Evolutionary conservation across 2,888 invertebrate genomes (phyloP).

Genomic region (Hirtodrosophila cameraria): DNA sequence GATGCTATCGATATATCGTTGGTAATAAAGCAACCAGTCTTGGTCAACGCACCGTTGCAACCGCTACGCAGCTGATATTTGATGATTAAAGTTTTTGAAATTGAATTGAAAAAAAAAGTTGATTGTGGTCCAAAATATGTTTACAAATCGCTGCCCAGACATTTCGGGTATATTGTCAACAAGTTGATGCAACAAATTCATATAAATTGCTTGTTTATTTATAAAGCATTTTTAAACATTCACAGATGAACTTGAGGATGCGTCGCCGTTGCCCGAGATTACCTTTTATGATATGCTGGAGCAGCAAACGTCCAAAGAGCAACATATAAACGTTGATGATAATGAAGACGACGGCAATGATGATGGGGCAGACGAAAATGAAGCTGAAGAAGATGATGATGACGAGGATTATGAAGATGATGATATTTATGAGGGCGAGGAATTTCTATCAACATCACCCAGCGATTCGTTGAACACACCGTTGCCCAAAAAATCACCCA

Average conservation of each 20-base stretch:
- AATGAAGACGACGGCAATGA: conserved; percentile 41
- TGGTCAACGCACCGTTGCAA: conserved; percentile 18
- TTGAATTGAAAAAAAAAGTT: conserved; percentile 58
- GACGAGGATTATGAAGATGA: conserved; percentile 37
- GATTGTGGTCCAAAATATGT: conserved; percentile 40
- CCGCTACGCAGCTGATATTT: conserved; percentile 59
- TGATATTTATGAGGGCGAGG: conserved; percentile 2
- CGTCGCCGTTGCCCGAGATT: conserved; percentile 72
- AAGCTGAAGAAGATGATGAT: conserved; percentile 37
- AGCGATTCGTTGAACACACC: conserved; percentile 72
- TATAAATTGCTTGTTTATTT: background rate
- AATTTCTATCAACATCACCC: conserved; percentile 3
- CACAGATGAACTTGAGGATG: conserved; percentile 73
- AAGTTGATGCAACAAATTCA: background rate
- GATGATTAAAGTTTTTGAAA: conserved; percentile 60
- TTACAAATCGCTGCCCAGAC: conserved; percentile 11
- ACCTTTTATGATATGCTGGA: conserved; percentile 79
- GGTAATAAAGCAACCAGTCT: conserved; percentile 7
- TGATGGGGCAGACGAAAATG: conserved; percentile 28
- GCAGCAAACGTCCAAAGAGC: conserved; percentile 58
- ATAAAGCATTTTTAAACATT: background rate
- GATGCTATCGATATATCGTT: conserved; percentile 28
- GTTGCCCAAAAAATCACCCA: conserved; percentile 60
- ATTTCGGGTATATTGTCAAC: conserved; percentile 30
- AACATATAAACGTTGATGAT: conserved; percentile 39